phyloP scores from a whole-genome alignment of 2,888 invertebrate species.

The Xestia ashworthii region DNA sequence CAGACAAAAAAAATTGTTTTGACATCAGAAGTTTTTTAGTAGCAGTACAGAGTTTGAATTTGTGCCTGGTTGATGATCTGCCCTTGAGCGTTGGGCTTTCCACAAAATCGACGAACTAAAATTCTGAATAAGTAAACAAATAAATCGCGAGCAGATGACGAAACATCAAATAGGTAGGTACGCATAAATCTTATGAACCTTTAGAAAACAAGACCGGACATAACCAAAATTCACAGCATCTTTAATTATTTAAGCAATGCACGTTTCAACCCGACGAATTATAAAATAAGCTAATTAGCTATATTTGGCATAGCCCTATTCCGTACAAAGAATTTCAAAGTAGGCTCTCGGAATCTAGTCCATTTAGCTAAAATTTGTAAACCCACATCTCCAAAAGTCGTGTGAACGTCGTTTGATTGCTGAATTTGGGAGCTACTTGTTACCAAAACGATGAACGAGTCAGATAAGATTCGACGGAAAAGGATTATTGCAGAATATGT shows the following conservation, averaged over 20 bases:
- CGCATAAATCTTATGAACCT: slow-evolving; percentile 7
- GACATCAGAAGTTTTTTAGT: neutral
- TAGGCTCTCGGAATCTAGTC: slow-evolving; percentile 31
- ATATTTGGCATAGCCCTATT: slow-evolving; percentile 11
- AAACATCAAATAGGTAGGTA: neutral
- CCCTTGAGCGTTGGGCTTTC: neutral
- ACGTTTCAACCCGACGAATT: slow-evolving; percentile 3
- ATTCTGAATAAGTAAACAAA: neutral
- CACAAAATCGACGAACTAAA: neutral
- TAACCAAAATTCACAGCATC: slow-evolving; percentile 19
- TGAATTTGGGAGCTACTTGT: slow-evolving; percentile 29
- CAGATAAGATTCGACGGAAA: slow-evolving; percentile 47
- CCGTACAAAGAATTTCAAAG: slow-evolving; percentile 21
- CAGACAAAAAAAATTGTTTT: neutral
- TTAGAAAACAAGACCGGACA: slow-evolving; percentile 15
- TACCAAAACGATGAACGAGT: slow-evolving; percentile 38
- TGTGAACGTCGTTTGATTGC: slow-evolving; percentile 38
- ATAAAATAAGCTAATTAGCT: slow-evolving; percentile 4
- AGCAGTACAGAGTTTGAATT: neutral
- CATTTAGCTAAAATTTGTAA: slow-evolving; percentile 35
- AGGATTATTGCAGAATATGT: slow-evolving; percentile 38
- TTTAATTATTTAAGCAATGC: slow-evolving; percentile 7
- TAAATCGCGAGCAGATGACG: neutral
- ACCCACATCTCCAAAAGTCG: slow-evolving; percentile 22
- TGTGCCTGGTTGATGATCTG: neutral